Base-by-base conservation (phyloP, 1,140 invertebrate species). In the Daktulosphaira vitifoliae region DNA sequence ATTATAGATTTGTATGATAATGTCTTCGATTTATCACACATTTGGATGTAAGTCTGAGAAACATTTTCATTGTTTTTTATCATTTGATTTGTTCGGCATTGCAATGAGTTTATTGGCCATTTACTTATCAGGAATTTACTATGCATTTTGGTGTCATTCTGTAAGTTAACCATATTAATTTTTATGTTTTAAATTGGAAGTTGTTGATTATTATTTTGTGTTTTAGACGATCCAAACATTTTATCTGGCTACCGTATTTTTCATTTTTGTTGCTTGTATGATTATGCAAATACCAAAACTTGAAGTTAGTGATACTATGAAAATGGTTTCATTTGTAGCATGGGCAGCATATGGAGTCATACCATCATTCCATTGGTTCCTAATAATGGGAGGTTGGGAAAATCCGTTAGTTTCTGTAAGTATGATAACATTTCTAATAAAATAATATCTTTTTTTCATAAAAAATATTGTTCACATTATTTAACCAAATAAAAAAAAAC, bases 101-200 rank as follows among this genome's bases (percentile, higher is more conserved):
- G 91, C 90, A 18, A 78, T 96, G 2, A 94, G 91, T 16, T 79
- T 97, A 54, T 80, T 96, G 54, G 92, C 90, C 22, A 95, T 96
- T 73, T 97, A 96, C 75, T 85, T 94, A 62, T 92, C 92, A 16
- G 92, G 92, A 53, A 89, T 97, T 68, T 96, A 97, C 76, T 96
- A 95, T 74, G 93, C 92, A 2, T 98, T 96, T 77, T 96, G 92
- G 86, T 96, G 93, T 77, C 84, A 94, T 72, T 83, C 84, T 75
- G 90, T 93, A 79, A 83, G 78, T 62, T 25, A 20, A 25, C n/a
- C n/a, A 9, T 20, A 20, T 51, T 51, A 16, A 8, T 48, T 23
- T 20, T 5, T 23, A 25, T 18, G 25, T 16, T 15, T 53, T 29
- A 29, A 3, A 26, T 29, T 29, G 16, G 25, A 23, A 33, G 22